A percentile compares a stretch with the other conserved stretches of the same genome.
Conservation (phyloP, 2,888 invertebrate genomes). For the Unio pictorum region DNA sequence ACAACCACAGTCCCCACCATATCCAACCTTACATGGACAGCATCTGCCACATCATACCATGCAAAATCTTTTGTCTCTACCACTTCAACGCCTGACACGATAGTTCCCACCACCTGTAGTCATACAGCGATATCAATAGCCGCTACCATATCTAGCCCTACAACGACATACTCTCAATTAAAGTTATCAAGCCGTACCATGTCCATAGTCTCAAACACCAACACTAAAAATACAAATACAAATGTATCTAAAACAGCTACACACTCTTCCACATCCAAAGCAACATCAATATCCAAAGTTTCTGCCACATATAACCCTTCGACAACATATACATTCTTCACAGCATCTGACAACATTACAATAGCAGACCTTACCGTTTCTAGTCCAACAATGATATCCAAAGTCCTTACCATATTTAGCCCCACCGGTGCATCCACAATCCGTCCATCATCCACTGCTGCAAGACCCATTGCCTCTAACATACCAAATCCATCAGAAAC, state of each 20-base stretch:
- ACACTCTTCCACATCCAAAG: not conserved
- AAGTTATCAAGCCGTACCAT: not conserved
- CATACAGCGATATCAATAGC: not conserved
- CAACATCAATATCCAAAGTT: not conserved
- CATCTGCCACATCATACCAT: too few species aligned
- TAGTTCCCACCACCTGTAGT: not conserved
- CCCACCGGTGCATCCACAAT: too few species aligned
- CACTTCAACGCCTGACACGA: not conserved
- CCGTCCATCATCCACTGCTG: not conserved
- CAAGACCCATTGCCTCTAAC: too few species aligned
- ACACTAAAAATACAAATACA: too few species aligned
- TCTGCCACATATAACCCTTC: not conserved
- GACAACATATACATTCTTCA: not conserved
- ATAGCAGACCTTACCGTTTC: not conserved
- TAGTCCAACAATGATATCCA: not conserved
- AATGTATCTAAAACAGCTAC: not conserved
- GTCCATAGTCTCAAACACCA: too few species aligned
- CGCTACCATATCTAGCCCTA: not conserved
- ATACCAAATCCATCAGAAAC: too few species aligned
- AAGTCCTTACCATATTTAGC: too few species aligned
- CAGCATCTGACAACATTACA: too few species aligned
- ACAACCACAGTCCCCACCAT: not conserved
- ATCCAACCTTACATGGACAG: too few species aligned
- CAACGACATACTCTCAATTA: not conserved
- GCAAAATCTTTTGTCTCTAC: too few species aligned